A percentile compares a stretch with the other conserved stretches of the same genome.
phyloP scores from a whole-genome alignment of 2,797 vertebrate genomes.

The Megaceryle alcyon region DNA sequence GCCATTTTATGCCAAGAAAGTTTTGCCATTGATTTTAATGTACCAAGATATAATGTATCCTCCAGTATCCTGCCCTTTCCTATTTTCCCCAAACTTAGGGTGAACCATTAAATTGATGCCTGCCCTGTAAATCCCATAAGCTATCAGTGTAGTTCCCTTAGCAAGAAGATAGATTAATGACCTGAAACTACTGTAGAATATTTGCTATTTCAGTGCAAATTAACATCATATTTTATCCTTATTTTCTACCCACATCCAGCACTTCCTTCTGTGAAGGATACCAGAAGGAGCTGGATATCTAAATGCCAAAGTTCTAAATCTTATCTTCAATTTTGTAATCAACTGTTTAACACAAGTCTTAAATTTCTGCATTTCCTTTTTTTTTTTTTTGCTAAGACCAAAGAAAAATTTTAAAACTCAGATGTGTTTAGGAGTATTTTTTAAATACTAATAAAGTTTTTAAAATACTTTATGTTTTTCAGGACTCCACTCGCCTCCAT shows the following conservation, averaged over 20 bases:
- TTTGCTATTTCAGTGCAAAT: constrained; percentile 63
- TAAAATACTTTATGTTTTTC: background rate
- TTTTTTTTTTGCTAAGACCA: background rate
- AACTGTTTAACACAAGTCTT: background rate
- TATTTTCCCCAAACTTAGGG: constrained; percentile 52
- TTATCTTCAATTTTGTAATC: constrained; percentile 35
- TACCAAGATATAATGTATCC: background rate
- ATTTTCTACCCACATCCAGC: constrained; percentile 22
- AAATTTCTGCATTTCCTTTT: background rate
- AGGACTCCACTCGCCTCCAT: background rate
- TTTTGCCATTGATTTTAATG: constrained; percentile 41
- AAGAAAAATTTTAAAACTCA: background rate
- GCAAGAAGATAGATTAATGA: constrained; percentile 56
- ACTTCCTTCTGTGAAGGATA: constrained; percentile 23
- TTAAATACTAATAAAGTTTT: background rate
- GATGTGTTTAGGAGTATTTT: background rate
- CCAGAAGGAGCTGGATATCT: constrained; percentile 22
- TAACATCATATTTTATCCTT: constrained; percentile 58
- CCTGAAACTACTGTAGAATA: constrained; percentile 47
- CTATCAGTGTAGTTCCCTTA: constrained; percentile 56
- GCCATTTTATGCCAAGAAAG: constrained; percentile 16
- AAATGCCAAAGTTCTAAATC: constrained; percentile 54
- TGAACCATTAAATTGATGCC: constrained; percentile 61
- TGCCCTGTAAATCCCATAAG: constrained; percentile 60
- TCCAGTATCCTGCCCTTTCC: constrained; percentile 13